phyloP scores from a whole-genome alignment of 2,797 vertebrate genomes.

The Trachurus trachurus region DNA sequence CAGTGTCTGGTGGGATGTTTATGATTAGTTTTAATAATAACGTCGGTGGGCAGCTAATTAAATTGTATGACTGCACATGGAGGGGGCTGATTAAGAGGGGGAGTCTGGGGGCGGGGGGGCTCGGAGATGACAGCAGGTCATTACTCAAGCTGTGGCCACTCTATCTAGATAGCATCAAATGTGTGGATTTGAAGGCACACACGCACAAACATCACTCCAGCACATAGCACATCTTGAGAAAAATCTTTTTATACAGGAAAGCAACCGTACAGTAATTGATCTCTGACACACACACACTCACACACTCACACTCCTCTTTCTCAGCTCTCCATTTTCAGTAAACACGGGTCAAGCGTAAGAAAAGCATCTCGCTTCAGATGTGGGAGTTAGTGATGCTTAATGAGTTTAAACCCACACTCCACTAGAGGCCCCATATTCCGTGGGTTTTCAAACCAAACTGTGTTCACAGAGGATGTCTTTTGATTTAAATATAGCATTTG shows the following conservation, averaged over 20 bases:
- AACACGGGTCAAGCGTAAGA: conserved; percentile 45
- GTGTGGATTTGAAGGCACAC: conserved; percentile 37
- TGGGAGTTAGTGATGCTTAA: conserved; percentile 30
- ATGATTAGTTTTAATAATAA: conserved; percentile 66
- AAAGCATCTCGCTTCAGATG: conserved; percentile 32
- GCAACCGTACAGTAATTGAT: background rate
- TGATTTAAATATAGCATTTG: conserved; percentile 18
- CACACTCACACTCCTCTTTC: background rate
- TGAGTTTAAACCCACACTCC: conserved; percentile 39
- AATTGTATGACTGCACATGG: conserved; percentile 61
- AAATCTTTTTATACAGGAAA: conserved; percentile 4
- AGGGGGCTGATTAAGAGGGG: conserved; percentile 63
- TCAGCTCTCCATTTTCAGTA: conserved; percentile 27
- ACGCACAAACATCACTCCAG: conserved; percentile 15
- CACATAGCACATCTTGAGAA: background rate
- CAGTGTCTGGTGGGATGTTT: conserved; percentile 43
- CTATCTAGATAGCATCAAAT: conserved; percentile 39
- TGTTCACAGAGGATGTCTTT: background rate
- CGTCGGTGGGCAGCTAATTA: conserved; percentile 69
- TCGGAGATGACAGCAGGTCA: conserved; percentile 62
- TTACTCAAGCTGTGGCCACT: conserved; percentile 59
- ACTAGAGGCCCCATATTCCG: conserved; percentile 22
- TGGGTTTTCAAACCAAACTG: background rate
- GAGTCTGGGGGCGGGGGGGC: conserved; percentile 49
- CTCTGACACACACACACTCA: background rate